Evolutionary conservation across 2,888 invertebrate genomes (phyloP).

Genomic region (Drosophila mulleri): DNA sequence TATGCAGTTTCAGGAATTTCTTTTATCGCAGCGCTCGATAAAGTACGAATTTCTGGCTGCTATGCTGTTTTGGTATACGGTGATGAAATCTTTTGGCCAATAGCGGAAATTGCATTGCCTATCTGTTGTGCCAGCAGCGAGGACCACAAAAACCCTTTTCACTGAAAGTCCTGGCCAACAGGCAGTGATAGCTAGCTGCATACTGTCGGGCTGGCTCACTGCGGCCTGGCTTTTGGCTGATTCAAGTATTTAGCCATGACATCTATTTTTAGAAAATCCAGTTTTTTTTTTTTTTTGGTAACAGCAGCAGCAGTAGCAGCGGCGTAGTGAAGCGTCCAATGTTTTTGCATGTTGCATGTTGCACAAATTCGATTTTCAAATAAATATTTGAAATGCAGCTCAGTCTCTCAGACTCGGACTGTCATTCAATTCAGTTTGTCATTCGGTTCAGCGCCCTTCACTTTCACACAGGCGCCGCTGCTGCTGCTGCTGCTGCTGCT

Average conservation of each 20-base stretch:
- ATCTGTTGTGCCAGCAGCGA: conserved; percentile 26
- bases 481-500: conserved; percentile 11
- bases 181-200: neutral
- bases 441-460: conserved; percentile 61
- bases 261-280: conserved; percentile 84
- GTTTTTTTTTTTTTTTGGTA: conserved; percentile 73
- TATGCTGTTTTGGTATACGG: conserved; percentile 1
- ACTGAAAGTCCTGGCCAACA: conserved; percentile 17
- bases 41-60: neutral
- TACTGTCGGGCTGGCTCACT: conserved; percentile 27
- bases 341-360: conserved; percentile 65
- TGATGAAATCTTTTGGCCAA: conserved; percentile 25
- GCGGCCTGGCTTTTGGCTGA: conserved; percentile 69
- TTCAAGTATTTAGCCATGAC: conserved; percentile 81
- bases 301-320: conserved; percentile 2
- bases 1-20: neutral
- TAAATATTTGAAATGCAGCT: conserved; percentile 1
- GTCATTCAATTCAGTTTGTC: conserved; percentile 28
- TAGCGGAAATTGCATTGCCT: conserved; percentile 70
- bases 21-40: neutral
- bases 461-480: conserved; percentile 55
- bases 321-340: conserved; percentile 23
- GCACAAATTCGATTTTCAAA: conserved; percentile 19
- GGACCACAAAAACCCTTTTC: conserved; percentile 35
- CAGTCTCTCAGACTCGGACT: neutral